Percentiles rank a stretch among this genome's conserved stretches.
These are phyloP conservation scores for Melitaea cinxia DNA, from an alignment of 1,140 invertebrate species.

Conservation along the genomic window DNA sequence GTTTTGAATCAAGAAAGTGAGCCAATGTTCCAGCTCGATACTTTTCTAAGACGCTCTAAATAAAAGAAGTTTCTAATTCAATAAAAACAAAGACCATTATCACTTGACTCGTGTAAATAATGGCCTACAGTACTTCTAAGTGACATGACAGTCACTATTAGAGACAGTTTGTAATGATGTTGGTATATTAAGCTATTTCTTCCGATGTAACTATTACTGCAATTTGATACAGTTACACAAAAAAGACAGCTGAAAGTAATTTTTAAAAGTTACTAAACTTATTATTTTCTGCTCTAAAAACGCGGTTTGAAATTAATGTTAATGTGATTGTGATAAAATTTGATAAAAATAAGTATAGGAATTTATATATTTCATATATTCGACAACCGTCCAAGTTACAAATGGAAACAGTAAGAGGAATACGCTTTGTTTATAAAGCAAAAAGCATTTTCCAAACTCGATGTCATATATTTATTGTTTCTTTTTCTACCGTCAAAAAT, in stretches of 20 bases:
- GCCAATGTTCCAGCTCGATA: conserved; percentile 56
- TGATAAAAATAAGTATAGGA: too few species aligned
- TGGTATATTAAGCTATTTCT: not conserved
- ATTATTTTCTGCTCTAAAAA: not conserved
- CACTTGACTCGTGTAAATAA: not conserved
- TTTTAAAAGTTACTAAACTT: not conserved
- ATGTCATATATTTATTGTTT: too few species aligned
- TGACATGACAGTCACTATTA: not conserved
- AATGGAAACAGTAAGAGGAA: not conserved
- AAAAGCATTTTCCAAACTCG: too few species aligned
- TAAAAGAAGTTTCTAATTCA: conserved; percentile 34
- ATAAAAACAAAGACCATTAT: conserved; percentile 20
- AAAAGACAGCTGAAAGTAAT: not conserved
- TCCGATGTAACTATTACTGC: not conserved
- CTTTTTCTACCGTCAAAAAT: not conserved
- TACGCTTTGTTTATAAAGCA: not conserved
- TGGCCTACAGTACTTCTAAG: not conserved
- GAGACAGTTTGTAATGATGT: not conserved
- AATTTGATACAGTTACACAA: not conserved
- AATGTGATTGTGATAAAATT: not conserved
- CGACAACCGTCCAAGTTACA: too few species aligned
- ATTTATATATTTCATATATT: too few species aligned
- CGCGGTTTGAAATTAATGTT: not conserved
- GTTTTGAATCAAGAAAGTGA: conserved; percentile 55
- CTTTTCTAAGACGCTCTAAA: conserved; percentile 18